Evolutionary conservation across 2,888 invertebrate species (phyloP).

Genomic region (Loripinus fragilis): DNA sequence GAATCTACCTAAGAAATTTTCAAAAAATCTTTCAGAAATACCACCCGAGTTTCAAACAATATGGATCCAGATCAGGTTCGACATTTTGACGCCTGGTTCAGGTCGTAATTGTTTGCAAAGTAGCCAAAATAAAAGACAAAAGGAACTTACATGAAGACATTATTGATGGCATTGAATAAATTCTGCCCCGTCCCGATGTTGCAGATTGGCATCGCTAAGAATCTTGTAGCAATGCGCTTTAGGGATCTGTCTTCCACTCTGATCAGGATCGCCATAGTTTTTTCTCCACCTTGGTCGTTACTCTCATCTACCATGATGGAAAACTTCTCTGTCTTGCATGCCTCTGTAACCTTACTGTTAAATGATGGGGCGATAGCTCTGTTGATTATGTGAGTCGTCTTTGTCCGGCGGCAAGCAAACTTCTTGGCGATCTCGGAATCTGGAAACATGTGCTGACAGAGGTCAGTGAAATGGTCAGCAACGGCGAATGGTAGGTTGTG

Average conservation of each 20-base stretch:
- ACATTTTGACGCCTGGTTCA: constrained; percentile 31
- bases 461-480: constrained; percentile 51
- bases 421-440: constrained; percentile 56
- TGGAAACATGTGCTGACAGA: constrained; percentile 56
- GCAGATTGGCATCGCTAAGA: constrained; percentile 41
- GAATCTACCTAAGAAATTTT: constrained; percentile 33
- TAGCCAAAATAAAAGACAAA: too few relatives aligned
- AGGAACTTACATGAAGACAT: constrained; percentile 50
- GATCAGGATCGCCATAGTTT: constrained; percentile 47
- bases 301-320: constrained; percentile 40
- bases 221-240: constrained; percentile 25
- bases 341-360: constrained; percentile 19
- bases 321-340: constrained; percentile 36
- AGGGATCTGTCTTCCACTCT: constrained; percentile 20
- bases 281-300: constrained; percentile 43
- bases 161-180: constrained; percentile 37
- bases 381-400: constrained; percentile 45
- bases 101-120: constrained; percentile 28
- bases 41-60: constrained; percentile 19
- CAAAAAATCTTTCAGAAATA: too few relatives aligned
- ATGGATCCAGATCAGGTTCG: constrained; percentile 27
- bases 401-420: constrained; percentile 49
- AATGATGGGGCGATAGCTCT: constrained; percentile 30
- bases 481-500: constrained; percentile 52
- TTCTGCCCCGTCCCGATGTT: constrained; percentile 37